Conservation (phyloP, 2,888 invertebrate species). For the Flexamia atlantica region DNA sequence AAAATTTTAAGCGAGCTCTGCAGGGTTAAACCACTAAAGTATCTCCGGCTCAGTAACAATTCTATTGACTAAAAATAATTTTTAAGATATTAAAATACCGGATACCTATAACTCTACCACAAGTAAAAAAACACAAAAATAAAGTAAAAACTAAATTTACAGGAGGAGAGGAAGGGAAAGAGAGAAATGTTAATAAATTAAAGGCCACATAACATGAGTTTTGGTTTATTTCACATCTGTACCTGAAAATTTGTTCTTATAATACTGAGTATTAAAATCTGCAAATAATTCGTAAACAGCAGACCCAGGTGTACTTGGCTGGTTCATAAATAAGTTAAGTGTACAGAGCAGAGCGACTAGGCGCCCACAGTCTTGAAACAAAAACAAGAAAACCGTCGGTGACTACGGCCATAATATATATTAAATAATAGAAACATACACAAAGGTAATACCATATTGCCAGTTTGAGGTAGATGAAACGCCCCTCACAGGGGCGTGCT, state of each 20-base stretch:
- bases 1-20: too few species aligned
- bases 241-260: constrained; percentile 58
- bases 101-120: too few species aligned
- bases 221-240: constrained; percentile 52
- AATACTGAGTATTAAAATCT: constrained; percentile 56
- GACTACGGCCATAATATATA: constrained; percentile 55
- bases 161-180: not conserved
- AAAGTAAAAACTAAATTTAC: too few species aligned
- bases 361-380: constrained; percentile 16
- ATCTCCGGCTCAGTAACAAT: too few species aligned
- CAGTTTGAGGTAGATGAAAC: constrained; percentile 63
- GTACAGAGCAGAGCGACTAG: constrained; percentile 37
- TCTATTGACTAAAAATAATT: too few species aligned
- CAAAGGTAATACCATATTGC: constrained; percentile 62
- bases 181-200: not conserved
- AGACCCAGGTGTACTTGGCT: constrained; percentile 50
- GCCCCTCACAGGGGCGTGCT: constrained; percentile 9
- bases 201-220: constrained; percentile 43
- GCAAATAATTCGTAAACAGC: constrained; percentile 45
- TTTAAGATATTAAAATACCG: too few species aligned
- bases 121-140: too few species aligned
- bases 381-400: constrained; percentile 23
- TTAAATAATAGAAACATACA: constrained; percentile 60
- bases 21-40: too few species aligned
- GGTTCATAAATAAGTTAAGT: constrained; percentile 26